Evolutionary conservation across 2,888 invertebrate species (phyloP), one percentile per base, ranked within the genome.

Genomic region (Drosophila seclusa): DNA sequence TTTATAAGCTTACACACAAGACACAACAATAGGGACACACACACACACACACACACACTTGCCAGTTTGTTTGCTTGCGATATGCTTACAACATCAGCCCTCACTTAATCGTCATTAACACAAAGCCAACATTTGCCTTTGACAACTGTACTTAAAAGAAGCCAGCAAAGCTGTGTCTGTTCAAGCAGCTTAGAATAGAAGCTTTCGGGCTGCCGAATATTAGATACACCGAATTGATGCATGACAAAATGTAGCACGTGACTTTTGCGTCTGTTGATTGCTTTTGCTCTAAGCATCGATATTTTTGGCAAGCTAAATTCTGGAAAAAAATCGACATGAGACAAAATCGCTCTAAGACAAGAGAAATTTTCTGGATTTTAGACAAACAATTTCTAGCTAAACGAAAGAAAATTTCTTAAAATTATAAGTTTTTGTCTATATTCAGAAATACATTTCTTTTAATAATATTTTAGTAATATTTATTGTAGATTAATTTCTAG

Each of bases 91-190:
- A 50, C 34, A 31, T n/a, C 11, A 36, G 52, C n/a, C 11, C 6
- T 40, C 52, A 48, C 38, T 68, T 73, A 64, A 64, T 61, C 64
- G 64, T 29, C 31, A 73, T 53, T 73, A 60, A 64, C 38, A 36
- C 48, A 45, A 38, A 10, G 55, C 11, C 54, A 45, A 65, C 60
- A 66, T 24, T 64, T 57, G 38, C 50, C 59, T 64, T 55, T 50
- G 49, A 50, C 48, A 61, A 27, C 38, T 16, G 38, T 16, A 45
- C 36, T 32, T 45, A 24, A 55, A 27, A 21, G 32, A 27, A 53
- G 21, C 21, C 52, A 36, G 10, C 34, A 21, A 32, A 34, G 21
- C 21, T n/a, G n/a, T 21, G 32, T 34, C 21, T 32, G 50, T 8
- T 52, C 50, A 11, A 27, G 21, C 45, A 24, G 45, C 21, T 24